Evolutionary conservation across 2,888 invertebrate species (phyloP), one percentile per base, ranked within the genome.

Genomic region (Ethmia dodecea): DNA sequence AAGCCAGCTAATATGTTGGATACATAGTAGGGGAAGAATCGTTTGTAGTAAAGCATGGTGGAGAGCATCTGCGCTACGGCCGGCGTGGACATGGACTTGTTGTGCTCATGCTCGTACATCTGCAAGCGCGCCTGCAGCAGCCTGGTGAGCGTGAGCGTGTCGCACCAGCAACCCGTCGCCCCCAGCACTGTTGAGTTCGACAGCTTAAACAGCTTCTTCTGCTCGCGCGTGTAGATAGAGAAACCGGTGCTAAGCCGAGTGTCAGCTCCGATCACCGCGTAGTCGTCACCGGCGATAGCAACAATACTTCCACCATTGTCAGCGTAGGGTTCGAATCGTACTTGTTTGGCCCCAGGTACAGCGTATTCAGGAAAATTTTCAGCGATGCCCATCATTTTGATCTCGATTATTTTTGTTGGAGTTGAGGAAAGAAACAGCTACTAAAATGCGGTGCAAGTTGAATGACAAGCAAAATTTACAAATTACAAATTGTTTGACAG

Each of bases 21-120:
- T 13, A 98, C 94, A 66, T 98, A 99, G 74, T 98, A 99, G 0
- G 99, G 99, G 79, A 99, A 99, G 81, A 99, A 99, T 37, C 99
- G 90, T 58, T 96, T 95, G 72, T 97, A 94, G 70, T 99, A 99
- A 52, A 99, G 88, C 88, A 97, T 93, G 3, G 96, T 97, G 1
- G 98, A 95, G 10, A 99, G 80, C 94, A 99, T 94, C 77, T 99
- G 98, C 2, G 99, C 97, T 3, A 95, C 90, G 1, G 98, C 98
- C 33, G 94, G 92, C 0, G 98, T 96, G 1, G 94, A 89, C 95
- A 98, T 98, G 1, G 90, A 88, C 76, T 95, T 96, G 64, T 96
- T 93, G 77, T 99, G 98, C 48, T 96, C 95, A 66, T 99, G 97
- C 48, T 93, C 89, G 63, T 97, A 98, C 93, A 98, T 97, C 86